Base-by-base conservation (phyloP, 2,888 invertebrate genomes). In the Cactoblastis cactorum region DNA sequence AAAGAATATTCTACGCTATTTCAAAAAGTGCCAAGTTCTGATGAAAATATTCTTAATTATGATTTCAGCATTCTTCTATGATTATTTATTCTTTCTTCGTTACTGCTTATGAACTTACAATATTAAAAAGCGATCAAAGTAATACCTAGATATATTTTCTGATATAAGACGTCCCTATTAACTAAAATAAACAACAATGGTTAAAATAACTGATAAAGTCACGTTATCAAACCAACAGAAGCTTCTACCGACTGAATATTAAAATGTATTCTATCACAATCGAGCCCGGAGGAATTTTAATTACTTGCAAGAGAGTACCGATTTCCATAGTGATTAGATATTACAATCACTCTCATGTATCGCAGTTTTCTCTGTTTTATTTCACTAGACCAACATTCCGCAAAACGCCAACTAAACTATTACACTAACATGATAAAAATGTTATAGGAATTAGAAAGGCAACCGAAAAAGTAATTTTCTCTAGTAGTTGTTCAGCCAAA, bases 281-380 rank as follows among this genome's bases (percentile, higher is more conserved):
- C 52, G 61, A 66, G 62, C 61, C 65, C 65, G 68, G 58, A 62
- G 63, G 62, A 78, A 74, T 78, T 69, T 69, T 74, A 74, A 77
- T 74, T 66, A 64, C 61, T 53, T 56, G 53, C 54, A 49, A 58
- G 54, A 58, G 59, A 67, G 65, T 67, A 59, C 55, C 33, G 56
- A 62, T 65, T 62, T 53, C 52, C 55, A 55, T 52, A 52, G 24
- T 50, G 53, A 65, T 62, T 59, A 15, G 17, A 5, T 37, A 17
- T 17, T 28, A 28, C 8, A 28, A 8, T 1, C 28, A 28, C 8
- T 28, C 8, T 28, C 28, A 28, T 28, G 28, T 28, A 28, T 9
- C 28, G 28, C 28, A 28, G 5, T 28, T 28, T 28, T 28, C n/a
- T n/a, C n/a, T n/a, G n/a, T 22, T 22, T 4, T 15, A 35, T 35